Conservation (phyloP, 2,888 invertebrate genomes). For the Ptychoptera albimana region DNA sequence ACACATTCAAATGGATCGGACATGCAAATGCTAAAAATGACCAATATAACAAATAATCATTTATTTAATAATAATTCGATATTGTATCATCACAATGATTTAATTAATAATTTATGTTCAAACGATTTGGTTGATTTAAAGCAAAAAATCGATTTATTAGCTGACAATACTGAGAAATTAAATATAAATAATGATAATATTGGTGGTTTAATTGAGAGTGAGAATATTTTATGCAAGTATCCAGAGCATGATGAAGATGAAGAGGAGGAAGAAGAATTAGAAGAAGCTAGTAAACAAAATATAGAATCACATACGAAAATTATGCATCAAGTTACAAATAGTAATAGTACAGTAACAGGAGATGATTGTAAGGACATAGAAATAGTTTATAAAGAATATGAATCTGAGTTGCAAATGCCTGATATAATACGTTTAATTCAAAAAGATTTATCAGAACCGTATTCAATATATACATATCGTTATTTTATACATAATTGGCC, state of each 20-base stretch:
- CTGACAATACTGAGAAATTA: too few species aligned
- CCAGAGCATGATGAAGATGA: too few species aligned
- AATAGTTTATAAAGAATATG: constrained; percentile 55
- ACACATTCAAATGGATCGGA: not conserved
- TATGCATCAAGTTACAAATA: too few species aligned
- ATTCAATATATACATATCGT: constrained; percentile 99
- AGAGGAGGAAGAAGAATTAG: too few species aligned
- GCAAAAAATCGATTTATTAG: too few species aligned
- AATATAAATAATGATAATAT: too few species aligned
- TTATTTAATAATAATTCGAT: constrained; percentile 1
- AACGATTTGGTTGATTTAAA: not conserved
- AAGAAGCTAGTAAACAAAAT: too few species aligned
- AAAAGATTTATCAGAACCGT: constrained; percentile 97
- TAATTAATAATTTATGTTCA: not conserved
- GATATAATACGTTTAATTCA: constrained; percentile 98
- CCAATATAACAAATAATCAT: not conserved
- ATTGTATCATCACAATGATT: too few species aligned
- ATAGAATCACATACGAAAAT: too few species aligned
- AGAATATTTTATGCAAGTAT: too few species aligned
- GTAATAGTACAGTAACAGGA: not conserved
- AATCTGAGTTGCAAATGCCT: constrained; percentile 95
- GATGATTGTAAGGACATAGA: constrained; percentile 12
- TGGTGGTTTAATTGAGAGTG: too few species aligned
- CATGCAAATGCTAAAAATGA: not conserved
- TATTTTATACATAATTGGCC: constrained; percentile 99